Conservation (phyloP, 2,888 invertebrate species). For the Agriopis marginaria region DNA sequence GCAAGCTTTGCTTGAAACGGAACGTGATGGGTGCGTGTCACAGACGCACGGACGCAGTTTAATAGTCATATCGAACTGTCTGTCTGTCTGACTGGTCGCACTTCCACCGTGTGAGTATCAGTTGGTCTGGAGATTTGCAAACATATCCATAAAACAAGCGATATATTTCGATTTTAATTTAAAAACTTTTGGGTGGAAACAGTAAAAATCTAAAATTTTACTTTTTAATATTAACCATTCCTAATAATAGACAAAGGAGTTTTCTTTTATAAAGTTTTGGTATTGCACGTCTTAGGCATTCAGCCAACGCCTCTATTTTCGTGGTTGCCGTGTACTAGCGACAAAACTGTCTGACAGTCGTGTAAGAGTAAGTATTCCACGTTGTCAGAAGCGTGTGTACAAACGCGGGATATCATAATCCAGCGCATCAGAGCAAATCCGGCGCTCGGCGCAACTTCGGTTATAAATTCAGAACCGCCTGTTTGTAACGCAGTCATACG, state of each 20-base stretch:
- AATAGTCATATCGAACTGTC: slow-evolving; percentile 20
- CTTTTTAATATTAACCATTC: not conserved
- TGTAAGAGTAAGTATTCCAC: not conserved
- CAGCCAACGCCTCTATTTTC: not conserved
- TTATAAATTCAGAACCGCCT: slow-evolving; percentile 76
- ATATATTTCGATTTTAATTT: not conserved
- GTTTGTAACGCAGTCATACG: slow-evolving; percentile 74
- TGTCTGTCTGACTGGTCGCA: slow-evolving; percentile 9
- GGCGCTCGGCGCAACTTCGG: slow-evolving; percentile 69
- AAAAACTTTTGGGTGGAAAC: not conserved
- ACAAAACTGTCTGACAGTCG: not conserved
- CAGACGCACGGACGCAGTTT: slow-evolving; percentile 9
- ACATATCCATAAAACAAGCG: not conserved
- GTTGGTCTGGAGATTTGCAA: slow-evolving; percentile 1
- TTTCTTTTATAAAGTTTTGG: not conserved
- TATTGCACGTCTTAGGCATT: not conserved
- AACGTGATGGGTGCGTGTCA: slow-evolving; percentile 58
- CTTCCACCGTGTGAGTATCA: slow-evolving; percentile 4
- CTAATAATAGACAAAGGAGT: not conserved
- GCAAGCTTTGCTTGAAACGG: slow-evolving; percentile 55
- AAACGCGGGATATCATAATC: slow-evolving; percentile 74
- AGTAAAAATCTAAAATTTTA: too few species aligned
- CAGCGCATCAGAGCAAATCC: slow-evolving; percentile 66
- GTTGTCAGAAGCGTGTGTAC: slow-evolving; percentile 29
- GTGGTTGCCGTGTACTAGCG: not conserved